Evolutionary conservation across 1,140 invertebrate genomes (phyloP), one percentile per base, ranked within the genome.

Genomic region (Helicoverpa armigera): DNA sequence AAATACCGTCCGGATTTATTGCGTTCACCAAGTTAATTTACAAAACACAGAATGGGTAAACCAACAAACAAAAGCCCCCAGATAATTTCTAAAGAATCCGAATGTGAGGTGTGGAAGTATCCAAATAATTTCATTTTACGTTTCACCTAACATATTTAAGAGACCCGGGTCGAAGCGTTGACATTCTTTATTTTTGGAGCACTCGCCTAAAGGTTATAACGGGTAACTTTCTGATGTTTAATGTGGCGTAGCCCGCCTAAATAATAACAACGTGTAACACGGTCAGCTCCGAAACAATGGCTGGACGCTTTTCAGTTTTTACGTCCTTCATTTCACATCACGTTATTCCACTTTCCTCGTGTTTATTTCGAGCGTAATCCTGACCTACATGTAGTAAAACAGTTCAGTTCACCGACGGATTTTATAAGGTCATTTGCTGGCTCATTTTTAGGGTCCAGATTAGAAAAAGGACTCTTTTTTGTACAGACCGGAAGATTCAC

Each of bases 71-170:
- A 63, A 86, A 73, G 80, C 80, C 72, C 73, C 60, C 79, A 69
- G 85, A 78, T 82, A 85, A 80, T 72, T 73, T 74, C 61, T 61
- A 65, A 80, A 83, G 72, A 85, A 83, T 86, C 63, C 74, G 79
- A 78, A 82, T 80, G 79, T 72, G 65, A 82, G 78, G 76, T 80
- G 69, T 61, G 65, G 82, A 83, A 83, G 69, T 85, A 87, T 86
- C 82, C 79, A 80, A 86, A 86, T 87, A 86, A 87, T 87, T 82
- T 86, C 65, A 85, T 87, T 86, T 83, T 79, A 82, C 86, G 80
- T 84, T 86, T 84, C 81, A 83, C 70, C 63, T 80, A 72, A 81
- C 85, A 70, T 86, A 67, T 69, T 77, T 50, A 78, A 80, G 76
- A 65, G 78, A 58, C 16, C n/a, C 53, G 53, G 53, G 16, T 54